A percentile compares a stretch with the other conserved stretches of the same genome.
phyloP scores from a whole-genome alignment of 2,113 vertebrate genomes.

The Embiotoca jacksoni region DNA sequence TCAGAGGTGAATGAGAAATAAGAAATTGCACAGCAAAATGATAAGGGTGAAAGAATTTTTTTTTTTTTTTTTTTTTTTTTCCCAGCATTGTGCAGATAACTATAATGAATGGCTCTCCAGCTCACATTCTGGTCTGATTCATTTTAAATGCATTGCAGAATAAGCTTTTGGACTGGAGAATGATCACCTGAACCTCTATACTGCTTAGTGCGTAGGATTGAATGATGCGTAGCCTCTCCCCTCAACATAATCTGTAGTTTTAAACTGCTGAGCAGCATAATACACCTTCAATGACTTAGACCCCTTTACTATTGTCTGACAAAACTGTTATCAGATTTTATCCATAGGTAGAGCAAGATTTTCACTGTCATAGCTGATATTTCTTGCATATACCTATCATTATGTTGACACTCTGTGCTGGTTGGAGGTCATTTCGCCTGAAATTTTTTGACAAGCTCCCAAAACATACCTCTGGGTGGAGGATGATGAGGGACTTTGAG shows the following conservation, averaged over 20 bases:
- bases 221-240: conserved; percentile 30
- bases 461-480: conserved; percentile 23
- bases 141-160: conserved; percentile 62
- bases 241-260: conserved; percentile 30
- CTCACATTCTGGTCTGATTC: conserved; percentile 45
- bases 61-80: conserved; percentile 17
- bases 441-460: conserved; percentile 29
- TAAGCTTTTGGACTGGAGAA: conserved; percentile 38
- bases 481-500: conserved; percentile 41
- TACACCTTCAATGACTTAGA: not conserved
- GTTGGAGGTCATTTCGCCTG: conserved; percentile 11
- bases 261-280: conserved; percentile 13
- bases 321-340: conserved; percentile 4
- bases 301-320: not conserved
- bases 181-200: conserved; percentile 50
- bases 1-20: conserved; percentile 5
- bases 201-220: conserved; percentile 32
- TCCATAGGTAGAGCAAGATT: not conserved
- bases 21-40: conserved; percentile 18
- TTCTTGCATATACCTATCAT: not conserved
- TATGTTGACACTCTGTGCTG: not conserved
- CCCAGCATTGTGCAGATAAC: conserved; percentile 48
- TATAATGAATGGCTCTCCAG: conserved; percentile 57
- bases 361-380: not conserved
- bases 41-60: conserved; percentile 33